Evolutionary conservation across 2,888 invertebrate species (phyloP), one percentile per base, ranked within the genome.

Genomic region (Metacarcinus magister): DNA sequence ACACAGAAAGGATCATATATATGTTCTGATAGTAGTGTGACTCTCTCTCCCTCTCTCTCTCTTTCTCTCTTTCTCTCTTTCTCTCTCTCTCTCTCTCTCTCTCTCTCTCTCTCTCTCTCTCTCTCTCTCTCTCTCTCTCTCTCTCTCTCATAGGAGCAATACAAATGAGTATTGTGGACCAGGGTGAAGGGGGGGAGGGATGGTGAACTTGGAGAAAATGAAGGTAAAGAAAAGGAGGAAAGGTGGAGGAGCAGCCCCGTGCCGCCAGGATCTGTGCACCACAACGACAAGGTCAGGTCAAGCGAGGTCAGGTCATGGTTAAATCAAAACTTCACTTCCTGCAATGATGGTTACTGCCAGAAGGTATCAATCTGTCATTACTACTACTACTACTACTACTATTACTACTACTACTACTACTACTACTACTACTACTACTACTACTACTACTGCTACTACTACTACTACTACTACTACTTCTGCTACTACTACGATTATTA

Each of bases 401-500:
- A 89, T 32, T 32, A 89, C 89, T 93, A 0, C 16, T 67, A 28
- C 39, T 93, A 8, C 39, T 28, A 60, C 67, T 67, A 67, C 67
- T 67, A 67, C 67, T 32, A 93, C 67, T 67, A 93, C 39, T 67
- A 93, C 67, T 93, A n/a, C 67, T 67, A 93, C 67, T 93, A 67
- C 67, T 67, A 67, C 39, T 67, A 67, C 67, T 67, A 93, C 67
- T 93, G 60, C 75, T 82, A 82, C 43, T 82, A 43, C 75, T 43
- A 82, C 75, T 44, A 48, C 87, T 75, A 75, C 82, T 82, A 82
- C 82, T 39, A 43, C 82, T 82, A 94, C 94, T 82, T 82, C 94
- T 82, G 82, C 94, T 94, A 82, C 94, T 94, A 75, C 82, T 94
- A 75, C 82, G 39, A 75, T 82, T 82, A 94, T 82, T 82, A 94